Conservation (phyloP, 2,888 invertebrate genomes). For the Xanthia togata region DNA sequence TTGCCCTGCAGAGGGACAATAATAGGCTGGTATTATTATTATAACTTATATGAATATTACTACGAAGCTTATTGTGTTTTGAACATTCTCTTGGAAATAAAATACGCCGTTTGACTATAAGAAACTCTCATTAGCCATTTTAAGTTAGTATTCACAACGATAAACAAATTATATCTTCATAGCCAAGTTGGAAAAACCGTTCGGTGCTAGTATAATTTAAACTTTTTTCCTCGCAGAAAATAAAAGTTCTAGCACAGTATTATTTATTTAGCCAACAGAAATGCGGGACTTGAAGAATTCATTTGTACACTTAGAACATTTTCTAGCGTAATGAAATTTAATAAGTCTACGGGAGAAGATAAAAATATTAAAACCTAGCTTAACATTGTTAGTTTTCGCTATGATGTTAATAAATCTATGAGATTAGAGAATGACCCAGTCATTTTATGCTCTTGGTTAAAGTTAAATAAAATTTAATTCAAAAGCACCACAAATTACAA, state of each 20-base stretch:
- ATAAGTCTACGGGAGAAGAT: conserved; percentile 28
- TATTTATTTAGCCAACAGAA: conserved; percentile 61
- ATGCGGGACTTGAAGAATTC: conserved; percentile 51
- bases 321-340: conserved; percentile 37
- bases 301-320: conserved; percentile 49
- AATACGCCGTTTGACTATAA: conserved; percentile 44
- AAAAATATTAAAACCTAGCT: conserved; percentile 23
- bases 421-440: conserved; percentile 1
- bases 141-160: conserved; percentile 61
- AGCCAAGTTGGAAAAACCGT: conserved; percentile 53
- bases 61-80: conserved; percentile 22
- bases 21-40: too few species aligned
- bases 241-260: conserved; percentile 56
- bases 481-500: conserved; percentile 40
- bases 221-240: conserved; percentile 50
- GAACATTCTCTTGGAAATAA: conserved; percentile 27
- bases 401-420: background rate
- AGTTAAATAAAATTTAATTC: conserved; percentile 29
- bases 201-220: conserved; percentile 52
- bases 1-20: too few species aligned
- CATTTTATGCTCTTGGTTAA: background rate
- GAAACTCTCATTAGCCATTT: conserved; percentile 55
- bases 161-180: conserved; percentile 63
- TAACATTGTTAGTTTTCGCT: background rate
- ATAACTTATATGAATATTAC: background rate